These are phyloP conservation scores for Anas bernieri DNA, from an alignment of 2,797 vertebrate genomes.

Conservation along the genomic window DNA sequence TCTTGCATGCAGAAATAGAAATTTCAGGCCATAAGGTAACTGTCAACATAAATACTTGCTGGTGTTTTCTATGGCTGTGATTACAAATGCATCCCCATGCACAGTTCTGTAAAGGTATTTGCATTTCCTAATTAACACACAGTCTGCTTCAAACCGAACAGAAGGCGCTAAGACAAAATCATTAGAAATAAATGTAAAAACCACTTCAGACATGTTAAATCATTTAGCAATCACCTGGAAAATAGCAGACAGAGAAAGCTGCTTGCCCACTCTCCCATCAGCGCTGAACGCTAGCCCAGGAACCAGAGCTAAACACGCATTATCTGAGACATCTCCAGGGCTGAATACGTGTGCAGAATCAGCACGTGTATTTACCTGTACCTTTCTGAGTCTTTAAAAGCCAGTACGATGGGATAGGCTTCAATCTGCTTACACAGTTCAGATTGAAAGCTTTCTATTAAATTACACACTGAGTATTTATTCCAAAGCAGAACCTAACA, in stretches of 20 bases:
- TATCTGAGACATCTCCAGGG: neutral
- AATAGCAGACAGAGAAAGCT: neutral
- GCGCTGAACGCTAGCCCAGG: neutral
- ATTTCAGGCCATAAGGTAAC: neutral
- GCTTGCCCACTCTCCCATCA: neutral
- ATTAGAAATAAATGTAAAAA: neutral
- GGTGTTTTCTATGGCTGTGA: neutral
- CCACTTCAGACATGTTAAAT: neutral
- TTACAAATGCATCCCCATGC: neutral
- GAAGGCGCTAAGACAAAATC: neutral
- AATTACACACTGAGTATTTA: neutral
- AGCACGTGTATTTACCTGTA: neutral
- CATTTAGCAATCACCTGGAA: neutral
- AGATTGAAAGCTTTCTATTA: neutral
- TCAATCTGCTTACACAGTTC: neutral
- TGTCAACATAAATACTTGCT: neutral
- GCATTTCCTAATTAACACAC: neutral
- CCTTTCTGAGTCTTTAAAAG: neutral
- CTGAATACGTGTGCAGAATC: neutral
- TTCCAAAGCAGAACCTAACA: conserved; percentile 23
- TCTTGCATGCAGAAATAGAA: neutral
- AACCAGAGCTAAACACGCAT: neutral
- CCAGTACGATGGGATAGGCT: neutral
- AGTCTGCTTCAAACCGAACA: neutral
- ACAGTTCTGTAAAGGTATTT: conserved; percentile 3